Percentiles rank a stretch among this genome's conserved stretches.
These are phyloP conservation scores for Cyaniris semiargus DNA, from an alignment of 2,888 invertebrate genomes.

Conservation along the genomic window DNA sequence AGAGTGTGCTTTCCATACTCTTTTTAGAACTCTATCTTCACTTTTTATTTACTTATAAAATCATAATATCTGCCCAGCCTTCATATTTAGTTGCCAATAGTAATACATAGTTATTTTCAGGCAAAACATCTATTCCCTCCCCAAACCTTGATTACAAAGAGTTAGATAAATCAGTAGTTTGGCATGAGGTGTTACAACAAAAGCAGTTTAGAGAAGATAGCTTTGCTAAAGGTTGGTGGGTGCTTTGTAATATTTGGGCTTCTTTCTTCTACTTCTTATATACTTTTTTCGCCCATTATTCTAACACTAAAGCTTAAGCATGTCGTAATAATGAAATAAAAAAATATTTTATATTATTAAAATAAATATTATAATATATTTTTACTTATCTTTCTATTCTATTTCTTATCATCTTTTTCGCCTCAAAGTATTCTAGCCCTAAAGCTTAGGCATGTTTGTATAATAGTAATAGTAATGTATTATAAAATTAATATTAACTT, in stretches of 20 bases:
- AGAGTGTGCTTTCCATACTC: too few species aligned
- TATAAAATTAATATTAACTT: too few species aligned
- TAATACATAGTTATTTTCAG: slow-evolving; percentile 67
- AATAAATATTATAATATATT: too few species aligned
- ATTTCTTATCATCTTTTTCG: too few species aligned
- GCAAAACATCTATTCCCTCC: slow-evolving; percentile 64
- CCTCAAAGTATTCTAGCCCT: too few species aligned
- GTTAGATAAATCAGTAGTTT: slow-evolving; percentile 78
- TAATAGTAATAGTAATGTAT: too few species aligned
- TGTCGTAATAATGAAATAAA: background rate
- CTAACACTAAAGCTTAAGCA: slow-evolving; percentile 17
- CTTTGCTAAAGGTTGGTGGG: slow-evolving; percentile 76
- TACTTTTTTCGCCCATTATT: background rate
- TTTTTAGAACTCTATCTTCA: too few species aligned
- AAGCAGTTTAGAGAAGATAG: slow-evolving; percentile 58
- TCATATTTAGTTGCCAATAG: slow-evolving; percentile 32
- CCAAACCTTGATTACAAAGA: slow-evolving; percentile 72
- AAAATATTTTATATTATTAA: background rate
- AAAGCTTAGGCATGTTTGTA: too few species aligned
- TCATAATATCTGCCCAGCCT: background rate
- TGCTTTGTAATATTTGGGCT: slow-evolving; percentile 47
- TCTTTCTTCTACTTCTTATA: background rate
- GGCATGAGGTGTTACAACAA: slow-evolving; percentile 68
- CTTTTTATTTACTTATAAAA: too few species aligned
- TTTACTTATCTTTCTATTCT: too few species aligned